A percentile compares a stretch with the other conserved stretches of the same genome.
phyloP scores from a whole-genome alignment of 2,113 vertebrate genomes.

The Saccopteryx bilineata region DNA sequence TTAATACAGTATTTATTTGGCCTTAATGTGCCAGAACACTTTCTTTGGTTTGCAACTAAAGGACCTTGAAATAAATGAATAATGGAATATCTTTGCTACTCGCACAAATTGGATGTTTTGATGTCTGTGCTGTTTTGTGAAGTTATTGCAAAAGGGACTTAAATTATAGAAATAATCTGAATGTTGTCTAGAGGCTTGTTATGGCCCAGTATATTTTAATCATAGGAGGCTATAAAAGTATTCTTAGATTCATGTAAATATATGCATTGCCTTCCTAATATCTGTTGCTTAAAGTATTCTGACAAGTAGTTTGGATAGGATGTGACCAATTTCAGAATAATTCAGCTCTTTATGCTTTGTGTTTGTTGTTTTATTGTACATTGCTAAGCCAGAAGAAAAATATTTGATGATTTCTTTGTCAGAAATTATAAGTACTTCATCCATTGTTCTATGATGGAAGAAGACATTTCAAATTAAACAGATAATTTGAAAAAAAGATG shows the following conservation, averaged over 20 bases:
- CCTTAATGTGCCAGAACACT: background rate
- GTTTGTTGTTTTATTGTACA: slow-evolving; percentile 26
- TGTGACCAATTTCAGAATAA: slow-evolving; percentile 58
- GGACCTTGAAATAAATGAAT: slow-evolving; percentile 16
- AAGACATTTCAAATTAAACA: slow-evolving; percentile 66
- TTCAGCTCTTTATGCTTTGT: slow-evolving; percentile 35
- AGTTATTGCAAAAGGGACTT: slow-evolving; percentile 61
- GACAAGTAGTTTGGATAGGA: slow-evolving; percentile 54
- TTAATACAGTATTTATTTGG: slow-evolving; percentile 29
- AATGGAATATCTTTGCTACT: slow-evolving; percentile 53
- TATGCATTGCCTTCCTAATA: slow-evolving; percentile 41
- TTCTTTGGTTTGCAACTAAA: slow-evolving; percentile 60
- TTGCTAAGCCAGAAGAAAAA: slow-evolving; percentile 53
- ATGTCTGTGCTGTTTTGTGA: slow-evolving; percentile 55
- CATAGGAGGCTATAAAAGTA: slow-evolving; percentile 35
- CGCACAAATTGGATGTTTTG: slow-evolving; percentile 60
- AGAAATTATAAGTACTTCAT: slow-evolving; percentile 58
- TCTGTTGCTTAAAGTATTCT: slow-evolving; percentile 63
- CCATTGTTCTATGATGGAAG: background rate
- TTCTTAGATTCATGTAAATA: slow-evolving; percentile 63
- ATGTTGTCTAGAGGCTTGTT: slow-evolving; percentile 28
- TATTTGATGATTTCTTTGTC: slow-evolving; percentile 54
- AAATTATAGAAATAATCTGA: slow-evolving; percentile 65
- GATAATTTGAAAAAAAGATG: slow-evolving; percentile 31
- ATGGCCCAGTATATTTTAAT: slow-evolving; percentile 54